phyloP scores from a whole-genome alignment of 2,888 invertebrate species.

The Choreutis nemorana region DNA sequence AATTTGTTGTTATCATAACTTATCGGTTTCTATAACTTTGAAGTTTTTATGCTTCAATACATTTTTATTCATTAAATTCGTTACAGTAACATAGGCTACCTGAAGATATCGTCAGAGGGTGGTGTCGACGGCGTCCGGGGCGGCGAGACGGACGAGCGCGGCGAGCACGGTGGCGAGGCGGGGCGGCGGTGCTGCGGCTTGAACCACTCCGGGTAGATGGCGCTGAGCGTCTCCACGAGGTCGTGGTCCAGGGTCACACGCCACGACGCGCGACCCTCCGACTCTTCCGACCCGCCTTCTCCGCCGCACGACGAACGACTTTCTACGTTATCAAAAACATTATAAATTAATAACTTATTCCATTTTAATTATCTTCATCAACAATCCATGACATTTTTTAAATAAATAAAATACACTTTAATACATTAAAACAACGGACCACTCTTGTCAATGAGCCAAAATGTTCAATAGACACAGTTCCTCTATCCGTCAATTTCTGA shows the following conservation, averaged over 20 bases:
- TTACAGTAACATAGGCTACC: no score
- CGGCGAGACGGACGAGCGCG: constrained; percentile 37
- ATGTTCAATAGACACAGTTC: no score
- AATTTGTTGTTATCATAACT: no score
- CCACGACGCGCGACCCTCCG: constrained; percentile 82
- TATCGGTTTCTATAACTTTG: no score
- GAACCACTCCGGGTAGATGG: constrained; percentile 95
- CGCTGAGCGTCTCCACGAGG: constrained; percentile 89
- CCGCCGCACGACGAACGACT: constrained; percentile 77
- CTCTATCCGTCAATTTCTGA: no score
- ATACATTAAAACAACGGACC: neutral
- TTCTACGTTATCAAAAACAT: constrained; percentile 62
- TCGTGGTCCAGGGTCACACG: constrained; percentile 92
- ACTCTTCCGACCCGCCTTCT: constrained; percentile 76
- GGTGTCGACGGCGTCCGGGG: constrained; percentile 37
- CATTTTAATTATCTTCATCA: no score
- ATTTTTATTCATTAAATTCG: no score
- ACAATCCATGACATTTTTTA: constrained; percentile 2
- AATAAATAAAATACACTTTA: constrained; percentile 2
- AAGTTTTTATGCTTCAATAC: no score
- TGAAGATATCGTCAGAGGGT: constrained; percentile 50
- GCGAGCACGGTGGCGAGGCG: constrained; percentile 43
- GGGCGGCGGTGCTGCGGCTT: constrained; percentile 63
- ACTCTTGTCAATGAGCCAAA: no score
- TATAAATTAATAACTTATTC: neutral